A percentile compares a stretch with the other conserved stretches of the same genome.
These are phyloP conservation scores for Scaeva pyrastri DNA, from an alignment of 2,888 invertebrate genomes.

Conservation along the genomic window DNA sequence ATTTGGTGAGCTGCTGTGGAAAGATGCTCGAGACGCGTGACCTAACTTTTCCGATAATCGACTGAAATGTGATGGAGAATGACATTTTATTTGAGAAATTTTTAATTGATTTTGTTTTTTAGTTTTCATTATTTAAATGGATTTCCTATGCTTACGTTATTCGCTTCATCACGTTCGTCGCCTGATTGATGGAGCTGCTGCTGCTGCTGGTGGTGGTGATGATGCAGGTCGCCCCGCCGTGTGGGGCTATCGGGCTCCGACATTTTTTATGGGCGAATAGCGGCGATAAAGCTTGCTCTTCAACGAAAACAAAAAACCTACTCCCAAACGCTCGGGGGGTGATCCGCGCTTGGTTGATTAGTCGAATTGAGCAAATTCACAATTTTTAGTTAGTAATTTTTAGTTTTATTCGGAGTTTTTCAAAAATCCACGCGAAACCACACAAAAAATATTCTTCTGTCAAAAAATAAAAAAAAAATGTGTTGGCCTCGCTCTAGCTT, in stretches of 20 bases:
- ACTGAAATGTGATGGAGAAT: constrained; percentile 78
- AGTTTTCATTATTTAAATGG: constrained; percentile 27
- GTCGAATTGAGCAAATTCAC: constrained; percentile 46
- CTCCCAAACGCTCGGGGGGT: constrained; percentile 14
- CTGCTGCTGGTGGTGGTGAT: constrained; percentile 61
- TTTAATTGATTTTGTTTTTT: constrained; percentile 14
- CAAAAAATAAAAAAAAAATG: constrained; percentile 71
- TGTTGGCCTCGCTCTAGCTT: constrained; percentile 71
- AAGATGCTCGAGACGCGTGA: constrained; percentile 82
- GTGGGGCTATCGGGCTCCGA: constrained; percentile 73
- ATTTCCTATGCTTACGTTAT: constrained; percentile 69
- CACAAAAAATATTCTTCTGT: constrained; percentile 70
- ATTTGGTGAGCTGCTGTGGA: constrained; percentile 81
- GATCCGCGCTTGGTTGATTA: constrained; percentile 30
- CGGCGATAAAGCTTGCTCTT: constrained; percentile 33
- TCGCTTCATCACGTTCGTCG: constrained; percentile 71
- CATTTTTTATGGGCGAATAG: constrained; percentile 56
- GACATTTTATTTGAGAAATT: constrained; percentile 29
- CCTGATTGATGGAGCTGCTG: constrained; percentile 70
- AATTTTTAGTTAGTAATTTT: constrained; percentile 36
- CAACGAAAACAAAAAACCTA: constrained; percentile 7
- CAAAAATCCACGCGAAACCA: constrained; percentile 67
- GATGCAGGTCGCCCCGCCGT: constrained; percentile 74
- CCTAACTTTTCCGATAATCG: constrained; percentile 82
- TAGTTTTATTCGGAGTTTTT: constrained; percentile 13